Evolutionary conservation across 2,888 invertebrate species (phyloP).

Genomic region (Drosophila quinaria): DNA sequence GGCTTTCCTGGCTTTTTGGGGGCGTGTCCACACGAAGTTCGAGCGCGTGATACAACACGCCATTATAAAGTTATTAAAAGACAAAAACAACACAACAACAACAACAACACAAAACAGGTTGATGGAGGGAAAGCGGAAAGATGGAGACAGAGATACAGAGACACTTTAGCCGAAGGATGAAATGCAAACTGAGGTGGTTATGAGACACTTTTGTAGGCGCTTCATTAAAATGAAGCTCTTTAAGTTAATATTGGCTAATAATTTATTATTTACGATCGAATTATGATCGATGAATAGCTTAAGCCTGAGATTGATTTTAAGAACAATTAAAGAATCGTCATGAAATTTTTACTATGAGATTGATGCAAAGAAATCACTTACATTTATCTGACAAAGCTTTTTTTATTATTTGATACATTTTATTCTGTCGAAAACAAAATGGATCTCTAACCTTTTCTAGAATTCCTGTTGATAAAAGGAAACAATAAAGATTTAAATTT

Average conservation of each 20-base stretch:
- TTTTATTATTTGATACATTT: no score
- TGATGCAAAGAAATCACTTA: no score
- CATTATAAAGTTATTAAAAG: conserved; percentile 84
- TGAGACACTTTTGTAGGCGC: conserved; percentile 27
- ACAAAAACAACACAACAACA: conserved; percentile 47
- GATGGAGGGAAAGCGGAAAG: neutral
- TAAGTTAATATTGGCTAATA: conserved; percentile 5
- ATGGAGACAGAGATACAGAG: neutral
- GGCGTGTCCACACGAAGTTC: conserved; percentile 75
- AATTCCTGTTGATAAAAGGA: neutral
- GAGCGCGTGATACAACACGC: conserved; percentile 76
- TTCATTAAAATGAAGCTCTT: conserved; percentile 19
- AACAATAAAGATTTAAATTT: neutral
- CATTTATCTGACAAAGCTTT: no score
- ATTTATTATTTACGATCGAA: neutral
- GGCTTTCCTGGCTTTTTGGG: conserved; percentile 37
- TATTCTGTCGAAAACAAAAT: no score
- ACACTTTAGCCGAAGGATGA: conserved; percentile 18
- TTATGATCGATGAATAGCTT: neutral
- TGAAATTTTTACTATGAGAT: no score
- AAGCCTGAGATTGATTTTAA: neutral
- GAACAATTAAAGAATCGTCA: neutral
- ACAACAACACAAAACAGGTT: conserved; percentile 53
- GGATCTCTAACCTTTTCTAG: no score
- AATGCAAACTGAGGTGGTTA: neutral